Base-by-base conservation (phyloP, 2,888 invertebrate species). In the Mystacides longicornis region DNA sequence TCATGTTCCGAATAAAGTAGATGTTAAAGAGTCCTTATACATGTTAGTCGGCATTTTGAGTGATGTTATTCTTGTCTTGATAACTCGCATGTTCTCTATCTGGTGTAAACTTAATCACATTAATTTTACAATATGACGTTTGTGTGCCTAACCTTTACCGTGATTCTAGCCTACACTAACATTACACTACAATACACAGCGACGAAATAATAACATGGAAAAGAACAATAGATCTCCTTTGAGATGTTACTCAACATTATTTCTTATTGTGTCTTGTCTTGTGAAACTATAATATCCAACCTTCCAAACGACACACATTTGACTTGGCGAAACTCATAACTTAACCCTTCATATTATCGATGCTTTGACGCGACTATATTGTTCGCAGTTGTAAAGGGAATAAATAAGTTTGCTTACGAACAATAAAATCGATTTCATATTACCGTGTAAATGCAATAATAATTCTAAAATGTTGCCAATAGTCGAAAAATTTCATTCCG, bases 241-340 rank as follows among this genome's bases (percentile, higher is more conserved):
- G 42, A n/a, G 52, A 53, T 49, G 49, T 53, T 42, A 33, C 46
- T n/a, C 42, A 14, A 7, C 37, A 37, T n/a, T 37, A 14, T 27
- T 27, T 49, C 52, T 52, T 56, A 49, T 56, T 52, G 49, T 52
- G 31, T 49, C 56, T 56, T 48, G 49, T 56, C 43, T 37, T 52
- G 37, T 49, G 14, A 37, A 7, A 37, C 14, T n/a, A 3, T 16
- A 37, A 37, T 27, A n/a, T n/a, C n/a, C n/a, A n/a, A n/a, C n/a
- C 7, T 7, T 27, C 5, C 3, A 37, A 16, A 4, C 4, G 37
- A 37, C 37, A 37, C 16, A 37, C 37, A 37, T 7, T 37, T 7
- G 3, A 37, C 37, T 37, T n/a, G 37, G 37, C 37, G 16, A 37
- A 37, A 27, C 7, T 14, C 14, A 37, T 37, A 37, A 37, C 16